Evolutionary conservation across 2,113 vertebrate genomes (phyloP), one percentile per base, ranked within the genome.

Genomic region (Oncorhynchus nerka): DNA sequence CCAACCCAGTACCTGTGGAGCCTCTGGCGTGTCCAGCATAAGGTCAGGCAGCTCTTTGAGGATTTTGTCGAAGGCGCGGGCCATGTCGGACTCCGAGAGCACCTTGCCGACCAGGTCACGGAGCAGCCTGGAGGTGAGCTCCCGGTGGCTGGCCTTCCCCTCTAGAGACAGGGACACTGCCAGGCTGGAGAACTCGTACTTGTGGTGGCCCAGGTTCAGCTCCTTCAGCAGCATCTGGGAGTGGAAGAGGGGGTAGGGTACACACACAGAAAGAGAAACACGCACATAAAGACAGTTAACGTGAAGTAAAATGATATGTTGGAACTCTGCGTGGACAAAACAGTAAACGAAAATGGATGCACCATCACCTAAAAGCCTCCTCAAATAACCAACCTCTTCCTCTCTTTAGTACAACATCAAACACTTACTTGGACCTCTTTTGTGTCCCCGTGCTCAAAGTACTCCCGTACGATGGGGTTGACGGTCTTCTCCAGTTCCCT

Each of bases 401-500:
- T 64, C 61, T 4, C 22, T 64, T 11, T 55, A 19, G 15, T 16
- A 64, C 22, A 9, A 22, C 61, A 64, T n/a, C 15, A n/a, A n/a
- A 12, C 0, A 22, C 86, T 84, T 81, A 96, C 95, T 92, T 95
- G 84, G 34, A 96, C 95, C 73, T 96, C 95, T 51, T 91, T 91
- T 59, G 95, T 95, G 91, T 96, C 95, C 83, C 95, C 95, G 0
- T 96, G 95, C 82, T 96, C 94, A 74, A 96, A 96, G 87, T 95
- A 96, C 75, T 96, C 95, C 86, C 93, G 85, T 72, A 96, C 94
- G 73, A 95, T 95, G 1, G 95, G 95, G 83, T 95, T 95, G 75
- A 96, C 94, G 5, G 91, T 93, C 84, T 95, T 95, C 72, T 94
- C 93, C 79, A 96, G 88, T 69, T 95, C 94, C 16, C 61, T 87